Conservation (phyloP, 2,113 vertebrate species). For the Xyrauchen texanus region DNA sequence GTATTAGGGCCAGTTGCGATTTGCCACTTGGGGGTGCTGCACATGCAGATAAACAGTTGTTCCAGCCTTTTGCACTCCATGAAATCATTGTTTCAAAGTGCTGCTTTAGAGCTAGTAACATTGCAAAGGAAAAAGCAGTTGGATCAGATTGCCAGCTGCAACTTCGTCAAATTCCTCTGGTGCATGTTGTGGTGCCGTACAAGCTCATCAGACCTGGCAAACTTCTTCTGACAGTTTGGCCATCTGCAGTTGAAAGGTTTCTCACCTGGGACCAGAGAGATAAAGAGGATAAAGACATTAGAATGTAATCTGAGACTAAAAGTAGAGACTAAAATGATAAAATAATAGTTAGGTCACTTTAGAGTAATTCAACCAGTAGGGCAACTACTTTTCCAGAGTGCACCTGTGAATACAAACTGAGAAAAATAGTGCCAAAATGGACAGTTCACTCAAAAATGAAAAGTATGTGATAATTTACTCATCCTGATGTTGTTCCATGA, state of each 20-base stretch:
- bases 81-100: neutral
- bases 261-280: slow-evolving; percentile 82
- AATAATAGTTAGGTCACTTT: neutral
- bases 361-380: slow-evolving; percentile 12
- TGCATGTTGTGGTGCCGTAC: slow-evolving; percentile 99
- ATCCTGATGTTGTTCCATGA: too few species aligned
- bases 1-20: neutral
- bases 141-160: slow-evolving; percentile 90
- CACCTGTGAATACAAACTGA: too few species aligned
- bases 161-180: slow-evolving; percentile 98
- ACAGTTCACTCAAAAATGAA: too few species aligned
- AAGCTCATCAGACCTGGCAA: slow-evolving; percentile 95
- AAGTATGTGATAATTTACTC: too few species aligned
- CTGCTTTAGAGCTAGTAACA: neutral
- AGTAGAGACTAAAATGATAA: neutral
- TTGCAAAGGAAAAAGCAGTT: neutral
- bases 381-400: neutral
- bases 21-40: slow-evolving; percentile 25
- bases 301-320: neutral
- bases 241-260: slow-evolving; percentile 98
- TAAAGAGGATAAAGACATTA: slow-evolving; percentile 27
- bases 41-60: slow-evolving; percentile 4
- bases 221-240: slow-evolving; percentile 99
- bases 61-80: neutral
- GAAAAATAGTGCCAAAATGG: too few species aligned